Evolutionary conservation across 2,888 invertebrate genomes (phyloP).

Genomic region (Allygus modestus): DNA sequence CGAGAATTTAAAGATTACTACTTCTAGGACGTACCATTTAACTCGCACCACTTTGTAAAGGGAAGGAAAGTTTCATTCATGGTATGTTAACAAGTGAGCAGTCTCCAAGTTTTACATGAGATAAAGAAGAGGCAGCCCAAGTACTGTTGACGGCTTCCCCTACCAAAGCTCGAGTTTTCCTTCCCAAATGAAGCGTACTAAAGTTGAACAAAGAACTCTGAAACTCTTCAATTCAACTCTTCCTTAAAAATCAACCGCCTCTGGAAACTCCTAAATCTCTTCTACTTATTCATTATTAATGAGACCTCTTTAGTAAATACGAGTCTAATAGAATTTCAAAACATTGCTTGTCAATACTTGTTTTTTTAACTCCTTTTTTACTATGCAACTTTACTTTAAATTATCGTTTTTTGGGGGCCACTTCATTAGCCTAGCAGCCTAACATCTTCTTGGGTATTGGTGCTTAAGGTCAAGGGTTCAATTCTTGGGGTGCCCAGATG

Average conservation of each 20-base stretch:
- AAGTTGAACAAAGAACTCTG: conserved; percentile 34
- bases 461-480: too few species aligned
- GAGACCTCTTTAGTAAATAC: conserved; percentile 14
- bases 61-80: conserved; percentile 14
- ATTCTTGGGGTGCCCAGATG: too few species aligned
- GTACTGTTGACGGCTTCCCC: conserved; percentile 36
- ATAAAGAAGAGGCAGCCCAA: conserved; percentile 32
- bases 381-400: too few species aligned
- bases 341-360: too few species aligned
- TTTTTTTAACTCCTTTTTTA: too few species aligned
- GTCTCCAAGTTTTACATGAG: conserved; percentile 29
- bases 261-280: conserved; percentile 6
- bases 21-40: neutral
- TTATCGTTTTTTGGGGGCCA: too few species aligned
- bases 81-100: conserved; percentile 41
- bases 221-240: conserved; percentile 42
- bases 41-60: neutral
- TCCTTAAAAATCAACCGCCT: conserved; percentile 13
- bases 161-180: conserved; percentile 33
- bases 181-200: conserved; percentile 38
- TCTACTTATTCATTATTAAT: conserved; percentile 24
- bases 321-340: neutral
- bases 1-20: too few species aligned
- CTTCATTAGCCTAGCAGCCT: too few species aligned
- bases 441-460: too few species aligned